Conservation (phyloP, 2,888 invertebrate species). For the Sussaba pulchella region DNA sequence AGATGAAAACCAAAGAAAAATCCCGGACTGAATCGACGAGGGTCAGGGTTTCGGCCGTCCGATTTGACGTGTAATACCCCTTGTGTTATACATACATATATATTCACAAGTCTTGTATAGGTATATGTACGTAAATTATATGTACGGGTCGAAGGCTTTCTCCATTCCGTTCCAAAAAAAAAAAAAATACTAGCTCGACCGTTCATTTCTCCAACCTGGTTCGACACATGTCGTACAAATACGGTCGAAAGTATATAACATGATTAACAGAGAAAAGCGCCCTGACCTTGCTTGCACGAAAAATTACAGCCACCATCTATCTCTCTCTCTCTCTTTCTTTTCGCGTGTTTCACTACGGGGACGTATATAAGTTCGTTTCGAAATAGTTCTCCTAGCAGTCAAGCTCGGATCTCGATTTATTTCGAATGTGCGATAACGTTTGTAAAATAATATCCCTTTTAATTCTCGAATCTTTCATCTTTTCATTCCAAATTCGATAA, state of each 20-base stretch:
- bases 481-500: background rate
- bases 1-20: too few species aligned
- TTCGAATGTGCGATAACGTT: background rate
- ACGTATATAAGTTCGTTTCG: slow-evolving; percentile 55
- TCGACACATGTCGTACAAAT: background rate
- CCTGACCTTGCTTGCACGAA: slow-evolving; percentile 73
- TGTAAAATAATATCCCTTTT: background rate
- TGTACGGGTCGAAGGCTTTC: slow-evolving; percentile 38
- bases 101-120: background rate
- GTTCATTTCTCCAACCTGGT: slow-evolving; percentile 24
- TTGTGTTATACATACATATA: too few species aligned
- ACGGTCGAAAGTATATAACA: slow-evolving; percentile 37
- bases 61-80: too few species aligned
- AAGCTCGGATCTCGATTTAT: background rate
- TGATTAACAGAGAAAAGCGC: slow-evolving; percentile 68
- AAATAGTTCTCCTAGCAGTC: slow-evolving; percentile 33
- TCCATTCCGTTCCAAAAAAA: slow-evolving; percentile 44
- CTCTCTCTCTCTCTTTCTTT: background rate
- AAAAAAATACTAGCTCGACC: slow-evolving; percentile 10
- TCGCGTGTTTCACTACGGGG: background rate
- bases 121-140: slow-evolving; percentile 6
- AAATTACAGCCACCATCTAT: slow-evolving; percentile 68
- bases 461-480: background rate
- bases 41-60: too few species aligned
- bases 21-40: too few species aligned